A percentile compares a stretch with the other conserved stretches of the same genome.
Conservation (phyloP, 2,113 vertebrate genomes). For the Chaetops frenatus region DNA sequence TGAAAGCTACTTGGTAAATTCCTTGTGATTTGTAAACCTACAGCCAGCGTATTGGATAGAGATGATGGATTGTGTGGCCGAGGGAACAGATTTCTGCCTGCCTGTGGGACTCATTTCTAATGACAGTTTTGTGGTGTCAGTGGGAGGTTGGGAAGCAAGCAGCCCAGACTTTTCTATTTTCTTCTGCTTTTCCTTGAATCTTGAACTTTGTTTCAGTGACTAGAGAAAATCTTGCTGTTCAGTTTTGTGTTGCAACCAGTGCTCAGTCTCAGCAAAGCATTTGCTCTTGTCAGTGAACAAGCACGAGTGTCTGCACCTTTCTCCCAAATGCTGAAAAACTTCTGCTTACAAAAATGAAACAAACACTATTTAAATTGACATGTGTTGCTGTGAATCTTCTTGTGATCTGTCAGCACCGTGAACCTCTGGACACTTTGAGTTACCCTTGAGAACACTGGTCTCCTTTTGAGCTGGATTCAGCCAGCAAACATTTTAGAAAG, state of each 20-base stretch:
- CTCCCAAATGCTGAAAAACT: not conserved
- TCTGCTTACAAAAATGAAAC: not conserved
- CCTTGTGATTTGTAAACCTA: not conserved
- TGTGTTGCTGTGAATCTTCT: rapidly evolving
- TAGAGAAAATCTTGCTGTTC: not conserved
- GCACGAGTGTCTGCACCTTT: not conserved
- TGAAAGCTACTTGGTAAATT: not conserved
- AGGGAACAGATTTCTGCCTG: not conserved
- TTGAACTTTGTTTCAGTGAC: not conserved
- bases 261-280: not conserved
- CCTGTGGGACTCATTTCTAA: not conserved
- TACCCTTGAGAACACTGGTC: not conserved
- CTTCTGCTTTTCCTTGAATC: not conserved
- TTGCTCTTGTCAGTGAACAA: not conserved
- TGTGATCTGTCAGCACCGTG: not conserved
- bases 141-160: not conserved
- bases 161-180: not conserved
- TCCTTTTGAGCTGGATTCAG: not conserved
- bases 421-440: not conserved
- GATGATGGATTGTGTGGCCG: not conserved
- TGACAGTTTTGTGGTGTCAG: not conserved
- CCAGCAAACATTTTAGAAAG: not conserved
- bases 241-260: not conserved
- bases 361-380: not conserved
- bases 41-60: not conserved